Evolutionary conservation across 2,113 vertebrate species (phyloP), one percentile per base, ranked within the genome.

Genomic region (Pseudorectes ferrugineus): DNA sequence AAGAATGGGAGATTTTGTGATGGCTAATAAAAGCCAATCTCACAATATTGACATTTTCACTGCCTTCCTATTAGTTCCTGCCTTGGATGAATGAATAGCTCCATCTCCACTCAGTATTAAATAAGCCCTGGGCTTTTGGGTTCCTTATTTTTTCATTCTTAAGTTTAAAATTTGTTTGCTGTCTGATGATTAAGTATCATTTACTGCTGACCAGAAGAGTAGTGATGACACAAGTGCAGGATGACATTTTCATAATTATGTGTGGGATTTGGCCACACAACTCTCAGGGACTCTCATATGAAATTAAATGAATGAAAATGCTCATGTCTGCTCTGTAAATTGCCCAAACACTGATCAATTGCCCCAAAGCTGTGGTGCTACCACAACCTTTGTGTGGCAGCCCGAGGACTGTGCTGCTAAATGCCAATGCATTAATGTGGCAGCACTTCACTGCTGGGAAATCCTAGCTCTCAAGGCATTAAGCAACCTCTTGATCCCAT

Each of bases 1-100:
- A 95, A 87, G 74, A 96, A 92, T 75, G 74, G 65, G 25, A 57
- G 31, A 86, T 92, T 94, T 96, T 94, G 78, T 74, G 92, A 83
- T 0, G 0, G 63, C 68, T 93, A 94, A 88, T 77, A 83, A 88
- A 92, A 94, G 46, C 10, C 78, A 84, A 46, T 74, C 72, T 88
- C 0, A 0, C 40, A 83, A 67, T 95, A 93, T 40, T 90, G 89
- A 90, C 83, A 63, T 90, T 95, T 93, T 95, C 92, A 92, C 82
- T 93, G 85, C 84, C 68, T 96, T 77, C 68, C 79, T 67, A 86
- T 88, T 93, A 95, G 59, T 26, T 96, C 48, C 52, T 65, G 72
- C 36, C 88, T 91, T 75, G 48, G 52, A 93, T 92, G 57, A 93
- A 93, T 71, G 40, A 95, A 93, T 65, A 93, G 59, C 46, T 84